A percentile compares a stretch with the other conserved stretches of the same genome.
These are phyloP conservation scores for Acleris holmiana DNA, from an alignment of 2,888 invertebrate genomes.

Conservation along the genomic window DNA sequence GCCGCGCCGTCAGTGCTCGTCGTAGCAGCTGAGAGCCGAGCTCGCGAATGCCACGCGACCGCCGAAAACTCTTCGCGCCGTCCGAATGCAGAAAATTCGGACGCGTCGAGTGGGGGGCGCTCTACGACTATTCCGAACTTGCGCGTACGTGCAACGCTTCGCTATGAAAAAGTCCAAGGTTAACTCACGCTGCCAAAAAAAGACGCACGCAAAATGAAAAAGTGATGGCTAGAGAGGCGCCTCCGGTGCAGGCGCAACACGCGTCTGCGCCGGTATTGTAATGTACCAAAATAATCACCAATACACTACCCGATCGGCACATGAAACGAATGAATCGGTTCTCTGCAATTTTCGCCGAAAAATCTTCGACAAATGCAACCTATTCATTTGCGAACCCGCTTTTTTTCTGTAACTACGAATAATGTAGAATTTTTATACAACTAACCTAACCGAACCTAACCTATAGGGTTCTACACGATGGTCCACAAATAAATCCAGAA, in stretches of 20 bases:
- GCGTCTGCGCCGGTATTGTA: slow-evolving; percentile 43
- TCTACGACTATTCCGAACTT: slow-evolving; percentile 82
- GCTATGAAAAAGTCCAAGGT: slow-evolving; percentile 84
- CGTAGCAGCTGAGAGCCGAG: slow-evolving; percentile 76
- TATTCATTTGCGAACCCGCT: no score
- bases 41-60: slow-evolving; percentile 82
- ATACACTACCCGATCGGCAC: not conserved
- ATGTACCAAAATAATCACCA: slow-evolving; percentile 37
- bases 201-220: slow-evolving; percentile 83
- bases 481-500: no score
- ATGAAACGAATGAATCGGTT: no score
- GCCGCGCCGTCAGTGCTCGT: slow-evolving; percentile 64
- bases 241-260: slow-evolving; percentile 68
- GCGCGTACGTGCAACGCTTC: slow-evolving; percentile 82
- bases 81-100: slow-evolving; percentile 83
- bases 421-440: no score
- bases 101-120: slow-evolving; percentile 82
- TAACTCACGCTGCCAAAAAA: slow-evolving; percentile 84
- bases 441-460: no score
- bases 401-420: no score
- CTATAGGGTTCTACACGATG: no score
- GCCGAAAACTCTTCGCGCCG: slow-evolving; percentile 81
- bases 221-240: slow-evolving; percentile 79
- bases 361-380: no score
- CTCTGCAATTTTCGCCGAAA: no score